Percentiles rank a stretch among this genome's conserved stretches.
phyloP scores from a whole-genome alignment of 2,888 invertebrate species.

The Blera fallax region DNA sequence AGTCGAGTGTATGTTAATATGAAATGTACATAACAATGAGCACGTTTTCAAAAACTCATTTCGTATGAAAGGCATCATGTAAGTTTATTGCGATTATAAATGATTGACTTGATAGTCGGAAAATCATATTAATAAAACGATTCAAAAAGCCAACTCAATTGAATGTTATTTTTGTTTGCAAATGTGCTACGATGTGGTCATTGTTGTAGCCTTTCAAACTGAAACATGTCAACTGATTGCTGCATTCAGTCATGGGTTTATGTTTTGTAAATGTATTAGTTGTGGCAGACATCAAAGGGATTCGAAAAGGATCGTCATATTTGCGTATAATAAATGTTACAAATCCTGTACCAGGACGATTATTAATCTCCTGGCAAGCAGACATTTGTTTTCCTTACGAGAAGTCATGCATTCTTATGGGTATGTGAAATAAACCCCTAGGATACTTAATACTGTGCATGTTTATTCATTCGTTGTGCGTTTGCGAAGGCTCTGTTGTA shows the following conservation, averaged over 20 bases:
- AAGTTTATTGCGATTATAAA: not conserved
- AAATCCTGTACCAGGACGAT: not conserved
- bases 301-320: not conserved
- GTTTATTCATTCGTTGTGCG: not conserved
- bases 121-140: not conserved
- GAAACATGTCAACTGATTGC: not conserved
- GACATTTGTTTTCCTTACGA: not conserved
- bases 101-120: not conserved
- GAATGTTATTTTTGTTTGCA: not conserved
- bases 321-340: not conserved
- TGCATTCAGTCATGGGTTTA: not conserved
- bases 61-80: not conserved
- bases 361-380: conserved; percentile 1
- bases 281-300: conserved; percentile 31
- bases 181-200: not conserved
- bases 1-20: too few relatives aligned
- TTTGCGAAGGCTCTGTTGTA: not conserved
- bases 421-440: not conserved
- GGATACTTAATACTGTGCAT: not conserved
- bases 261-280: not conserved
- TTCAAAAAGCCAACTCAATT: not conserved
- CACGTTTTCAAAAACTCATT: not conserved
- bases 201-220: not conserved
- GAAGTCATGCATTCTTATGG: not conserved
- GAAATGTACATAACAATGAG: not conserved